A percentile compares a stretch with the other conserved stretches of the same genome.
Evolutionary conservation across 2,888 invertebrate species (phyloP).

Genomic region (Lumbricus terrestris): DNA sequence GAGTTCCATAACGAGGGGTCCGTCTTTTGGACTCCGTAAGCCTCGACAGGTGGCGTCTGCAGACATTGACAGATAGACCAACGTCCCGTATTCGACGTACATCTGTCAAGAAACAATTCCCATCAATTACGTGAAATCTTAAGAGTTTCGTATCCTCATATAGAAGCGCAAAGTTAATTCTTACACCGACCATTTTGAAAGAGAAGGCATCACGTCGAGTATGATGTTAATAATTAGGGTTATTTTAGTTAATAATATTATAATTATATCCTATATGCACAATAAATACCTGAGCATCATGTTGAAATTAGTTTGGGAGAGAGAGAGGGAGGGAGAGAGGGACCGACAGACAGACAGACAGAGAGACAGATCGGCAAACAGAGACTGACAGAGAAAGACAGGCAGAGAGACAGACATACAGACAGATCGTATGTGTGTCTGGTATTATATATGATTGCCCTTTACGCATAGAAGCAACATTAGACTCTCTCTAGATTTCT

Average conservation of each 20-base stretch:
- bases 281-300: not conserved
- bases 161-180: not conserved
- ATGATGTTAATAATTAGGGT: not conserved
- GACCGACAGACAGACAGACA: too few species aligned
- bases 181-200: not conserved
- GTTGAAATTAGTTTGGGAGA: not conserved
- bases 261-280: too few species aligned
- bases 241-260: too few species aligned
- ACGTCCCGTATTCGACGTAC: not conserved
- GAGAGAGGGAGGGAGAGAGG: not conserved
- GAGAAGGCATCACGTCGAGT: not conserved
- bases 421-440: not conserved
- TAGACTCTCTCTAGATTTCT: not conserved
- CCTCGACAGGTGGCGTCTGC: constrained; percentile 25
- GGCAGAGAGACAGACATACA: too few species aligned
- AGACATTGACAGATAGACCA: constrained; percentile 16
- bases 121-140: not conserved
- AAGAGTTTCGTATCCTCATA: not conserved
- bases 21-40: constrained; percentile 13
- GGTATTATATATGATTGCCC: not conserved
- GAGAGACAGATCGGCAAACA: too few species aligned
- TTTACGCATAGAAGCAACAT: not conserved
- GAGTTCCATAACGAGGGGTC: constrained; percentile 18
- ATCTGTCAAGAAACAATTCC: not conserved
- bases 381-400: too few species aligned